Evolutionary conservation across 2,113 vertebrate species (phyloP).

Genomic region (Bos javanicus): DNA sequence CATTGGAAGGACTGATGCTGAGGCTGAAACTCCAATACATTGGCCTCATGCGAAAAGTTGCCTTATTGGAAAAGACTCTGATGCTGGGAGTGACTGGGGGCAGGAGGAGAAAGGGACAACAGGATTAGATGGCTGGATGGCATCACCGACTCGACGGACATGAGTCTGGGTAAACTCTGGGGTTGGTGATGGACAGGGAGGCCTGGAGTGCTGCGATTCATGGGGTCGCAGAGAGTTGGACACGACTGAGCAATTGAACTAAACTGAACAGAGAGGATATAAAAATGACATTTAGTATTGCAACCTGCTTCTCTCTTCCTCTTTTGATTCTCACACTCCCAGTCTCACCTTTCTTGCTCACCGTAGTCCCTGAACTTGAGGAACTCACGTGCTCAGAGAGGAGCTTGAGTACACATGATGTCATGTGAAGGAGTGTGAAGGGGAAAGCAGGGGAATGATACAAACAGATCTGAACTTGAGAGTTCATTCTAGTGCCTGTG

Average conservation of each 20-base stretch:
- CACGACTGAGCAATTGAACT: no score
- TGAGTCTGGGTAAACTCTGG: no score
- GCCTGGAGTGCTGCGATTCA: no score
- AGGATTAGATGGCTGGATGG: no score
- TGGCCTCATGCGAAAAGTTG: no score
- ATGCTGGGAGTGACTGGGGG: no score
- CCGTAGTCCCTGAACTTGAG: not conserved
- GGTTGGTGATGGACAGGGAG: no score
- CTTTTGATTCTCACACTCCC: not conserved
- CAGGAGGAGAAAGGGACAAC: no score
- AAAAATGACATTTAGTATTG: not conserved
- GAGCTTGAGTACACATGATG: not conserved
- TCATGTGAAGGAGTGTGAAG: not conserved
- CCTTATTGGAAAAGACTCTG: no score
- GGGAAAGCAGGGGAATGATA: not conserved
- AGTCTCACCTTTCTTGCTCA: not conserved
- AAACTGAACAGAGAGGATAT: not conserved
- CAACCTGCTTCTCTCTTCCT: not conserved
- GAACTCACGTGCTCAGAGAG: not conserved
- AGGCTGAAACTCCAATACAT: no score
- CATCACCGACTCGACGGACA: fast-evolving
- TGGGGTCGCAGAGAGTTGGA: fast-evolving
- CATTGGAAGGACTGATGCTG: no score
- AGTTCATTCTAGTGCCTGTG: not conserved
- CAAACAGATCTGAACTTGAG: not conserved